Percentiles rank a stretch among this genome's conserved stretches.
Conservation (phyloP, 2,888 invertebrate species). For the Drosophila nigritarsus region DNA sequence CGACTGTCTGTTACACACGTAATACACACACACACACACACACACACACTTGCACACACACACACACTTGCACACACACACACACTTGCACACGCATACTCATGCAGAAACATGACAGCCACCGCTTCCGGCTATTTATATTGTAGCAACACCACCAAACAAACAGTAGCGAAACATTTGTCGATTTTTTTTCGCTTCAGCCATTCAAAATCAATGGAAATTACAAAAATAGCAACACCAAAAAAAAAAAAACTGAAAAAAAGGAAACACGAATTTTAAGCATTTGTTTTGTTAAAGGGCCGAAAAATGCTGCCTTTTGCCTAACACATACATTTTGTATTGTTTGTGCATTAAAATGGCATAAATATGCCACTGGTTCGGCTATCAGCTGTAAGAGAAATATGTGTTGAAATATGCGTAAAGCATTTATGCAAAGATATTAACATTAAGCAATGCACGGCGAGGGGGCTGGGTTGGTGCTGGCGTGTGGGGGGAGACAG, state of each 20-base stretch:
- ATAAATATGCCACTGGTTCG: conserved; percentile 50
- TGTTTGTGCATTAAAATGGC: conserved; percentile 45
- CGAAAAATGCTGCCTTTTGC: conserved; percentile 21
- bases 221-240: neutral
- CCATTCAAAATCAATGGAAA: conserved; percentile 30
- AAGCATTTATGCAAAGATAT: conserved; percentile 61
- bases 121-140: conserved; percentile 62
- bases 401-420: conserved; percentile 43
- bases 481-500: neutral
- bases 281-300: neutral
- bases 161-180: conserved; percentile 6
- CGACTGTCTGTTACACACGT: conserved; percentile 25
- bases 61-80: neutral
- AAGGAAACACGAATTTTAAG: neutral
- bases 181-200: neutral
- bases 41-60: neutral
- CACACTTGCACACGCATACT: neutral
- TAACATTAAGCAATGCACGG: conserved; percentile 60
- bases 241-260: neutral
- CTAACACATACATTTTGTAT: conserved; percentile 18
- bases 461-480: neutral
- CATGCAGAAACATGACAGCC: conserved; percentile 16
- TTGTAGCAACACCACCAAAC: conserved; percentile 31
- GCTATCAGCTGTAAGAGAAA: conserved; percentile 3
- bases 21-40: conserved; percentile 11